These are phyloP conservation scores for Orientallactaga bullata DNA, from an alignment of 2,113 vertebrate genomes.

Conservation along the genomic window DNA sequence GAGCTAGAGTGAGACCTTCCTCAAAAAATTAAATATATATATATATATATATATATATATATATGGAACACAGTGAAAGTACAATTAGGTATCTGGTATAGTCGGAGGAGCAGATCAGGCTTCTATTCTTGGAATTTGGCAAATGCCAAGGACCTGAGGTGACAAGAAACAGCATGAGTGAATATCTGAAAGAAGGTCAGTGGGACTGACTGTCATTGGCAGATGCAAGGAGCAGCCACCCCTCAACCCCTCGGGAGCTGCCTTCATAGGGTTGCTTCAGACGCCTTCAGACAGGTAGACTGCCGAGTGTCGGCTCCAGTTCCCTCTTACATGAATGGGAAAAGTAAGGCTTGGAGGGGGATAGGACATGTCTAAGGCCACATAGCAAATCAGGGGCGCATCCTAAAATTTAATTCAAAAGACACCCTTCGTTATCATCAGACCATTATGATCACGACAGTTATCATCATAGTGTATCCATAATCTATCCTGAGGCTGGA, in stretches of 20 bases:
- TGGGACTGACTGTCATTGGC: not conserved
- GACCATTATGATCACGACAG: not conserved
- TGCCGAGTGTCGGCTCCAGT: not conserved
- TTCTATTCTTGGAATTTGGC: not conserved
- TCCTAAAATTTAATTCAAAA: not conserved
- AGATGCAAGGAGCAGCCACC: not conserved
- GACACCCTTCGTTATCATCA: not conserved
- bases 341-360: not conserved
- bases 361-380: not conserved
- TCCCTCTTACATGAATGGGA: not conserved
- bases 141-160: constrained; percentile 18
- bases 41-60: too few species aligned
- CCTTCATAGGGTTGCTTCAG: not conserved
- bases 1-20: too few species aligned
- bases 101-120: too few species aligned
- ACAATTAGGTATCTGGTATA: not conserved
- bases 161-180: not conserved
- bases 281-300: not conserved
- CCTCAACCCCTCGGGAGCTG: not conserved
- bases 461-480: not conserved
- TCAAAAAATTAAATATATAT: too few species aligned
- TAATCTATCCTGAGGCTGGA: not conserved
- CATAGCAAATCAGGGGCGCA: not conserved
- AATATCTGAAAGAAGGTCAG: not conserved
- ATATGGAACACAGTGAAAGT: not conserved